phyloP scores from a whole-genome alignment of 2,797 vertebrate species.

The Spatula clypeata region DNA sequence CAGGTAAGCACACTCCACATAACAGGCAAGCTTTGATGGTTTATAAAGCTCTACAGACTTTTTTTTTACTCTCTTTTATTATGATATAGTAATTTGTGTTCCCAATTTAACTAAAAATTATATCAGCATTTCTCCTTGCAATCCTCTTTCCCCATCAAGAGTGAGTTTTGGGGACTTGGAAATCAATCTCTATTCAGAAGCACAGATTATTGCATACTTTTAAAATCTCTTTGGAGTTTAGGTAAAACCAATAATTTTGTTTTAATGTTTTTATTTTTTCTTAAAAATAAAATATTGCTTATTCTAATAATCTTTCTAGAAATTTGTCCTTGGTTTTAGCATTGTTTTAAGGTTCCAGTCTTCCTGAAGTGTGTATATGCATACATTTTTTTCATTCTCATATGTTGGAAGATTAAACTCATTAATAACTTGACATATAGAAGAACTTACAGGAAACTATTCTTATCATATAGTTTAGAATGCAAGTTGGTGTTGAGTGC shows the following conservation, averaged over 20 bases:
- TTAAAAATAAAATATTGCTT: neutral
- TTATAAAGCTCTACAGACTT: conserved; percentile 39
- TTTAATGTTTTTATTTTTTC: neutral
- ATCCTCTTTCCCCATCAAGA: neutral
- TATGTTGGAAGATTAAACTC: neutral
- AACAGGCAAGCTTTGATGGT: neutral
- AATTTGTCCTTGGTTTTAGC: neutral
- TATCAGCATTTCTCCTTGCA: neutral
- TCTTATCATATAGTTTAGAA: neutral
- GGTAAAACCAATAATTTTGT: neutral
- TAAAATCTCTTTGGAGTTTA: neutral
- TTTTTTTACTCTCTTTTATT: neutral
- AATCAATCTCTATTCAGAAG: neutral
- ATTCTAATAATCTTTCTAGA: neutral
- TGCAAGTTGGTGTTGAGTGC: neutral
- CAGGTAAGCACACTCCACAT: neutral
- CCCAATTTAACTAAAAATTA: neutral
- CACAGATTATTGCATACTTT: neutral
- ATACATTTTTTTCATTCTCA: neutral
- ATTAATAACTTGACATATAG: neutral
- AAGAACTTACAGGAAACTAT: neutral
- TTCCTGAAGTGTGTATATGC: neutral
- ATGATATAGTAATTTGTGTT: neutral
- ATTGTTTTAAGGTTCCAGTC: neutral
- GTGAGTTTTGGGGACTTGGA: neutral